A percentile compares a stretch with the other conserved stretches of the same genome.
phyloP scores from a whole-genome alignment of 1,140 invertebrate genomes.

The Aphelenchoides besseyi region DNA sequence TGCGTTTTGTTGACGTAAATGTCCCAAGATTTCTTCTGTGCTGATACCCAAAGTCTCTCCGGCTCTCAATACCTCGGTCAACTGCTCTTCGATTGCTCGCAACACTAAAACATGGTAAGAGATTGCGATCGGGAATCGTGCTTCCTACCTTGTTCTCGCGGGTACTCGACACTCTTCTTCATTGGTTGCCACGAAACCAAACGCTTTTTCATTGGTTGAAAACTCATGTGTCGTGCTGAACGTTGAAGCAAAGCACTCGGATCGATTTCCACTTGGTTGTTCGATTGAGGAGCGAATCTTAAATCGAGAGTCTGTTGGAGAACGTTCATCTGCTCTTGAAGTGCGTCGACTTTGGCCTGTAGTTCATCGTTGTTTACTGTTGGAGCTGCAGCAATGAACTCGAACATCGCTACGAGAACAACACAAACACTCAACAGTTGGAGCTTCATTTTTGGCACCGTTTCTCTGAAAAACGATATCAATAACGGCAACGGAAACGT shows the following conservation, averaged over 20 bases:
- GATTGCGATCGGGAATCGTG: neutral
- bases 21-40: slow-evolving; percentile 39
- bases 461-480: neutral
- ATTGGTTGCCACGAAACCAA: slow-evolving; percentile 41
- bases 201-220: slow-evolving; percentile 38
- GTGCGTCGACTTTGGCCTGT: slow-evolving; percentile 25
- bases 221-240: slow-evolving; percentile 26
- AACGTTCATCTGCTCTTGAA: slow-evolving; percentile 23
- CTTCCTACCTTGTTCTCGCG: slow-evolving; percentile 30
- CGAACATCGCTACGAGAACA: neutral
- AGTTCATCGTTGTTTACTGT: slow-evolving; percentile 22
- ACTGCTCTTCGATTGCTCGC: slow-evolving; percentile 45
- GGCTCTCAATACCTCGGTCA: slow-evolving; percentile 37
- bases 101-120: slow-evolving; percentile 35
- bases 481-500: too few species aligned
- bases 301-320: neutral
- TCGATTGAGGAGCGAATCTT: neutral
- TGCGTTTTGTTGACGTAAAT: slow-evolving; percentile 41
- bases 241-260: neutral
- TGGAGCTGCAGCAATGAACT: slow-evolving; percentile 25
- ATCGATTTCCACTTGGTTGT: slow-evolving; percentile 1
- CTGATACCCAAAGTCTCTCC: slow-evolving; percentile 42
- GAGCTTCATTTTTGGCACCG: neutral
- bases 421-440: neutral
- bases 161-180: slow-evolving; percentile 31